Evolutionary conservation across 2,113 vertebrate species (phyloP).

Genomic region (Lagopus leucura): DNA sequence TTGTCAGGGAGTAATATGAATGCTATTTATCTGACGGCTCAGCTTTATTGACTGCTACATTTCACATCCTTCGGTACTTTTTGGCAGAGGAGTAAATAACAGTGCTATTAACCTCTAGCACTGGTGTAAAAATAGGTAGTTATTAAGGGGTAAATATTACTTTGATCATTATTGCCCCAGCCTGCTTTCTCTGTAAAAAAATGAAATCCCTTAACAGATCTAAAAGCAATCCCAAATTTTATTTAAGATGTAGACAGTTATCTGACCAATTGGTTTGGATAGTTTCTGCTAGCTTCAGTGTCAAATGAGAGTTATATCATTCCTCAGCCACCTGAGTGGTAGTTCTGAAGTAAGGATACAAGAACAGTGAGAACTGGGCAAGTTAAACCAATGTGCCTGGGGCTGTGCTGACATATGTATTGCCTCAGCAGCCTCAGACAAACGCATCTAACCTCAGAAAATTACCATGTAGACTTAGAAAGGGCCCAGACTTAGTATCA

Average conservation of each 20-base stretch:
- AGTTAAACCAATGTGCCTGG: neutral
- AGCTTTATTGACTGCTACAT: constrained; percentile 83
- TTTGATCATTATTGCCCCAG: constrained; percentile 77
- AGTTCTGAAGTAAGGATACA: neutral
- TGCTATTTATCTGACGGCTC: constrained; percentile 84
- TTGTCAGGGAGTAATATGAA: constrained; percentile 83
- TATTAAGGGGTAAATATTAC: constrained; percentile 84
- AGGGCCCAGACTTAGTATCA: neutral
- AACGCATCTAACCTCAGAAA: neutral
- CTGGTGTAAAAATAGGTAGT: constrained; percentile 80
- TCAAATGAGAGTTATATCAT: neutral
- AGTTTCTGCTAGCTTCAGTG: constrained; percentile 6
- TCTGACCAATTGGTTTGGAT: neutral
- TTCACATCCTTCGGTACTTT: constrained; percentile 82
- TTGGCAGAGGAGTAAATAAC: constrained; percentile 84
- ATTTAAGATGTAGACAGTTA: constrained; percentile 41
- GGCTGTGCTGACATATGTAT: neutral
- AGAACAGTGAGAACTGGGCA: neutral
- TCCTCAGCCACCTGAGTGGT: neutral
- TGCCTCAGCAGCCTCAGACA: neutral
- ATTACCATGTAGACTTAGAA: neutral
- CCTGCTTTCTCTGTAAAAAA: constrained; percentile 78
- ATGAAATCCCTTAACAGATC: constrained; percentile 54
- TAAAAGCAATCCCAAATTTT: constrained; percentile 60
- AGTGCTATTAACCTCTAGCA: constrained; percentile 82